Conservation (phyloP, 1,140 invertebrate species). For the Heliconius congener region DNA sequence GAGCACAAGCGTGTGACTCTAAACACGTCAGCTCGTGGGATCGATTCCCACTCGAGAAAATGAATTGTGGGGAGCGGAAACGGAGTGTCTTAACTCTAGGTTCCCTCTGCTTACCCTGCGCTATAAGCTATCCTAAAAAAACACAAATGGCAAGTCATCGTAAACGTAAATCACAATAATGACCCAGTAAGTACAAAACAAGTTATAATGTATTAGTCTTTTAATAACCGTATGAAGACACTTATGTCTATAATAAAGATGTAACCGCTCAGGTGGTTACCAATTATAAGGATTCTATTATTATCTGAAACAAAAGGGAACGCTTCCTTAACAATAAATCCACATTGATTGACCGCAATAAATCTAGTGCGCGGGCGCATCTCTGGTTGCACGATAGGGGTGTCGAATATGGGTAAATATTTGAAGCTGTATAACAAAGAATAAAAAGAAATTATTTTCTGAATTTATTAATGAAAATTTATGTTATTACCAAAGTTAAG, state of each 20-base stretch:
- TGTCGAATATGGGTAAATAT: slow-evolving; percentile 17
- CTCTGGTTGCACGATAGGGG: slow-evolving; percentile 56
- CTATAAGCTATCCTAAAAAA: background rate
- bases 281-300: slow-evolving; percentile 70
- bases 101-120: too few species aligned
- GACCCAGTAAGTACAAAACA: slow-evolving; percentile 18
- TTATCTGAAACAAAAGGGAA: slow-evolving; percentile 64
- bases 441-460: background rate
- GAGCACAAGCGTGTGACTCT: too few species aligned
- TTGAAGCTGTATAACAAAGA: background rate
- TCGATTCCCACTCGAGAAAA: too few species aligned
- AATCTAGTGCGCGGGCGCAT: slow-evolving; percentile 66
- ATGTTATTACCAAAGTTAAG: background rate
- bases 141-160: background rate
- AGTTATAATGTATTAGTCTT: slow-evolving; percentile 29
- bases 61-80: too few species aligned
- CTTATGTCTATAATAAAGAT: slow-evolving; percentile 44
- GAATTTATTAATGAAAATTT: background rate
- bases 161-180: slow-evolving; percentile 15
- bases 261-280: slow-evolving; percentile 51
- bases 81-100: too few species aligned
- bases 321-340: slow-evolving; percentile 77
- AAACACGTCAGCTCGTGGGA: too few species aligned
- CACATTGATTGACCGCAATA: slow-evolving; percentile 78
- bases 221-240: slow-evolving; percentile 45